These are phyloP conservation scores for Cerceris rybyensis DNA, from an alignment of 2,888 invertebrate genomes.

Conservation along the genomic window DNA sequence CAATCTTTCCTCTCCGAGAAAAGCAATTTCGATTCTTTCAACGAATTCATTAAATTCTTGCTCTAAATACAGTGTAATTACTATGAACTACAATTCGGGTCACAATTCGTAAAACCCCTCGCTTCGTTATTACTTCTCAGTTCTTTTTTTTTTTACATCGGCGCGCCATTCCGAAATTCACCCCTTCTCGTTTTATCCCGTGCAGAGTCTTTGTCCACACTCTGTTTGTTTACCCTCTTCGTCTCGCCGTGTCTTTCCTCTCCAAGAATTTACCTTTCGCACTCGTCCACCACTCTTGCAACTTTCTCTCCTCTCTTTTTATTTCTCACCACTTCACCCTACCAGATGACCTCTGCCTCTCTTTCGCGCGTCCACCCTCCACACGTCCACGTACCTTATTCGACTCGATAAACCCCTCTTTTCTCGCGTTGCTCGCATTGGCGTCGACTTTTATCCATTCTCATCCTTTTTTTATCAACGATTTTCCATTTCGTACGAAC, in stretches of 20 bases:
- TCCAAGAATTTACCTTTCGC: not conserved
- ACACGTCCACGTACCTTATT: not conserved
- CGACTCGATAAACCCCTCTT: not conserved
- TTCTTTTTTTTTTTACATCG: not conserved
- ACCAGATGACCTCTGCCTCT: not conserved
- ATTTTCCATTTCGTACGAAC: slow-evolving; percentile 30
- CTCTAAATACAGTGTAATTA: too few relatives aligned
- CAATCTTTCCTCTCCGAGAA: too few relatives aligned
- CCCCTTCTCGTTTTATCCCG: not conserved
- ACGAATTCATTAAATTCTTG: too few relatives aligned
- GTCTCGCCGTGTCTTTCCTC: not conserved
- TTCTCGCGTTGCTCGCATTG: not conserved
- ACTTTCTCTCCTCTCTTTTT: not conserved
- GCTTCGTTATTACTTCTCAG: too few relatives aligned
- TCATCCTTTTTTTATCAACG: slow-evolving; percentile 31
- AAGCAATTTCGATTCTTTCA: too few relatives aligned
- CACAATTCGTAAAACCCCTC: too few relatives aligned
- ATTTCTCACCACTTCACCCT: not conserved
- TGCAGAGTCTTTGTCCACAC: not conserved
- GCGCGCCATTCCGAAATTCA: not conserved
- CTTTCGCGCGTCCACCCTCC: not conserved
- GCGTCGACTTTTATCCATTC: not conserved
- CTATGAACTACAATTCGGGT: too few relatives aligned
- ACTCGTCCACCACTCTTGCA: slow-evolving; percentile 6
- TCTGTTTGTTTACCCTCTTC: not conserved